Conservation (phyloP, 2,888 invertebrate species). For the Eupithecia centaureata region DNA sequence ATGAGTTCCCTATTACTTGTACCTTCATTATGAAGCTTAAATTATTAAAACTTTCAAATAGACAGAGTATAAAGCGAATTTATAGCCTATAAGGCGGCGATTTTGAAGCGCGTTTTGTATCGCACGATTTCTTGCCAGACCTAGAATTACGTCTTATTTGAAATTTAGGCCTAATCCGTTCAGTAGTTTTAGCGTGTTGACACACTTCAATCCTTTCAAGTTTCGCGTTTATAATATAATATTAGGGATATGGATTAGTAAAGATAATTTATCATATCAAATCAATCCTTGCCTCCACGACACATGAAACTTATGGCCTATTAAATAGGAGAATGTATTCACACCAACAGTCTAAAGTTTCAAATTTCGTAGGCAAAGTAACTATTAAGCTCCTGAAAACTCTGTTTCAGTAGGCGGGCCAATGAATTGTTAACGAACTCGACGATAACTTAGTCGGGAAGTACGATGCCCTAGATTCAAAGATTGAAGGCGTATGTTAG, state of each 20-base stretch:
- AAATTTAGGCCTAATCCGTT: too few relatives aligned
- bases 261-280: neutral
- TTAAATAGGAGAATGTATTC: neutral
- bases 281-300: neutral
- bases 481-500: slow-evolving; percentile 3
- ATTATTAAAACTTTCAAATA: slow-evolving; percentile 24
- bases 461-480: slow-evolving; percentile 12
- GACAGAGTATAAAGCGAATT: too few relatives aligned
- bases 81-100: too few relatives aligned
- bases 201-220: too few relatives aligned
- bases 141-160: too few relatives aligned
- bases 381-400: neutral
- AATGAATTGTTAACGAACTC: neutral
- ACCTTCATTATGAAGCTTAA: too few relatives aligned
- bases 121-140: too few relatives aligned
- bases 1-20: too few relatives aligned
- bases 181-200: too few relatives aligned
- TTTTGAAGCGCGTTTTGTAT: too few relatives aligned
- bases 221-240: too few relatives aligned
- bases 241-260: too few relatives aligned
- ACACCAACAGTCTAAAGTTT: neutral
- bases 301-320: neutral
- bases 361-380: neutral
- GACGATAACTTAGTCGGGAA: neutral
- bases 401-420: neutral